Base-by-base conservation (phyloP, 2,113 vertebrate species). In the Platanista minor region DNA sequence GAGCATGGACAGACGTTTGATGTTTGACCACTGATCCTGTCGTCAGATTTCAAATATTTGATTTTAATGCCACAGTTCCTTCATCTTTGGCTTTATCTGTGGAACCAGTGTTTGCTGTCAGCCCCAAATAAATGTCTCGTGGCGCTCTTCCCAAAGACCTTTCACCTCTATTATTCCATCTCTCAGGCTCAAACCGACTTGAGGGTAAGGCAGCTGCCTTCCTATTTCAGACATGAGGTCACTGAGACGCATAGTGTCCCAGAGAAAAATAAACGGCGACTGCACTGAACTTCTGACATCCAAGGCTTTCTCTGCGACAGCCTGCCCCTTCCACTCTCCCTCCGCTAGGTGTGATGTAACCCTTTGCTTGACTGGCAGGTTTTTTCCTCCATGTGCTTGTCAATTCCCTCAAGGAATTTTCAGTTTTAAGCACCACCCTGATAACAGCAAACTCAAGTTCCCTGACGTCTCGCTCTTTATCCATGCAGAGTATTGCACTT, bases 401-500 rank as follows among this genome's bases (percentile, higher is more conserved):
- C 8, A 46, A 0, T 15, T 25, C 33, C 49, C 27, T 83, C 20
- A 10, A 8, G 36, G 20, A 75, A 1, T 3, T 29, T n/a, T 15
- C 31, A 12, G 29, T 10, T 12, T 33, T 36, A 9, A 89, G 25
- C 33, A 8, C 43, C 52, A 33, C 18, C 18, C 59, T 6, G 6
- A 7, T 23, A 5, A 6, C 4, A 5, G 36, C 31, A 1, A 29
- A 8, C 7, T n/a, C 61, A 1, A 9, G 8, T 7, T 33, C 20
- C 15, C 41, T 3, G 5, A 0, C 2, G 15, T 14, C 7, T 39
- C 74, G 25, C 8, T 20, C 17, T 46, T 33, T 29, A 9, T 43
- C 43, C 6, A 13, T 1, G 1, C 13, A 13, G 41, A 43, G 5
- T 0, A 1, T 3, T 12, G 46, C 13, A 1, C 33, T 23, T 27